Evolutionary conservation across 2,888 invertebrate species (phyloP).

Genomic region (Nomada fucata): DNA sequence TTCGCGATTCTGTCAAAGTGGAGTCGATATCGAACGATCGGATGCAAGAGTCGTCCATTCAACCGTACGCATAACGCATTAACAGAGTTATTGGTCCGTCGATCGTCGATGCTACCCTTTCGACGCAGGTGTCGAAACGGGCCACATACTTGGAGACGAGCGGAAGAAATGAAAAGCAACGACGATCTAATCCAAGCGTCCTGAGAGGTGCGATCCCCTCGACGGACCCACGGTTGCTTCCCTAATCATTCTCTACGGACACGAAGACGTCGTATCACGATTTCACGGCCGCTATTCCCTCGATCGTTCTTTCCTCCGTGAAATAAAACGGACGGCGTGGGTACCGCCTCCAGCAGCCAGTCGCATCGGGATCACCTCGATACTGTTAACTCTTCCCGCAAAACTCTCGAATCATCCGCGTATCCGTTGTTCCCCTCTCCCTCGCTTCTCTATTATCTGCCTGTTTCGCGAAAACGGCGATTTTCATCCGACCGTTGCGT

Average conservation of each 20-base stretch:
- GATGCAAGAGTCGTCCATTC: background rate
- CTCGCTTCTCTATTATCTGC: background rate
- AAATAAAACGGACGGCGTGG: constrained; percentile 63
- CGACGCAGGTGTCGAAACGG: constrained; percentile 4
- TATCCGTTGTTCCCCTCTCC: constrained; percentile 13
- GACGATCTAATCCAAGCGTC: background rate
- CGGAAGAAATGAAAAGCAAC: background rate
- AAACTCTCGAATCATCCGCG: constrained; percentile 39
- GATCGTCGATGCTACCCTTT: background rate
- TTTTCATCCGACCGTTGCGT: background rate
- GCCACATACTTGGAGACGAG: background rate
- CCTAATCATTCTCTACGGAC: constrained; percentile 65
- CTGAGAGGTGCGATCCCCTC: constrained; percentile 28
- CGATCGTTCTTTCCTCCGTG: constrained; percentile 63
- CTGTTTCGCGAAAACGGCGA: constrained; percentile 5
- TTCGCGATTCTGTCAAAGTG: too few relatives aligned
- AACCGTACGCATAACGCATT: background rate
- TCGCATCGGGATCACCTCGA: constrained; percentile 66
- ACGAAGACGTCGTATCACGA: constrained; percentile 71
- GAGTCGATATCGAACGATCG: too few relatives aligned
- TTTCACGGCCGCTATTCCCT: constrained; percentile 74
- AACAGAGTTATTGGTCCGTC: background rate
- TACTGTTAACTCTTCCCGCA: constrained; percentile 69
- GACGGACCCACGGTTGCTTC: constrained; percentile 14
- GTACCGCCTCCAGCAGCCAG: constrained; percentile 61